Base-by-base conservation (phyloP, 2,113 vertebrate species). In the Chaetodon trifascialis region DNA sequence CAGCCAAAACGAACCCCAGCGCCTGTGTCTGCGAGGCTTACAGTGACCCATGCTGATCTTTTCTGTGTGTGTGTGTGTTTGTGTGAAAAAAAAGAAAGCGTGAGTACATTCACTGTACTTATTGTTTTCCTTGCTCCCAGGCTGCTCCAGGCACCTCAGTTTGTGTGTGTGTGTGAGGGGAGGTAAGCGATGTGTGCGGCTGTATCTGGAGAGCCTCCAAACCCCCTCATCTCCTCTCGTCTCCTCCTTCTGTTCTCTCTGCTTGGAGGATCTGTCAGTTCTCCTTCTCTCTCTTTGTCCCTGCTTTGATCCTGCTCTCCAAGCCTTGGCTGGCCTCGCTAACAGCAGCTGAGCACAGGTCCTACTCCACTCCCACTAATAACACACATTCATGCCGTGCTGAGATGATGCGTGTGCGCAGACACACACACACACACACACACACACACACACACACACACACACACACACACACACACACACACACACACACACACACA, bases 231-330 rank as follows among this genome's bases (percentile, higher is more conserved):
- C 87, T 80, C 84, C 81, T 90, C 84, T 92, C 85, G 69, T 86
- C 92, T 88, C 86, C 79, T 88, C 86, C 84, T 85, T 87, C 88
- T 92, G 89, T 92, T 93, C 89, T 94, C 89, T 88, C 85, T 84
- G 91, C 91, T 94, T 80, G 84, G 86, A 94, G 93, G 92, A 94
- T 94, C 91, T 93, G 89, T 91, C 93, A 89, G 91, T 93, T 92
- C 92, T 93, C 91, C 86, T 82, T 92, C 91, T 90, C 79, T 93
- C 90, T 91, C 89, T 94, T 93, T 91, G 89, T 94, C 89, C 87
- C 90, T 72, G 88, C 94, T 93, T 94, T 94, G 93, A 94, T 93
- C 91, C 87, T 86, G 92, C 88, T 90, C 91, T 92, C 88, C 86
- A 78, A 90, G 89, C 91, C 89, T 94, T 87, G 87, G 92, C 89